Evolutionary conservation across 2,888 invertebrate species (phyloP).

Genomic region (Schrankia costaestrigalis): DNA sequence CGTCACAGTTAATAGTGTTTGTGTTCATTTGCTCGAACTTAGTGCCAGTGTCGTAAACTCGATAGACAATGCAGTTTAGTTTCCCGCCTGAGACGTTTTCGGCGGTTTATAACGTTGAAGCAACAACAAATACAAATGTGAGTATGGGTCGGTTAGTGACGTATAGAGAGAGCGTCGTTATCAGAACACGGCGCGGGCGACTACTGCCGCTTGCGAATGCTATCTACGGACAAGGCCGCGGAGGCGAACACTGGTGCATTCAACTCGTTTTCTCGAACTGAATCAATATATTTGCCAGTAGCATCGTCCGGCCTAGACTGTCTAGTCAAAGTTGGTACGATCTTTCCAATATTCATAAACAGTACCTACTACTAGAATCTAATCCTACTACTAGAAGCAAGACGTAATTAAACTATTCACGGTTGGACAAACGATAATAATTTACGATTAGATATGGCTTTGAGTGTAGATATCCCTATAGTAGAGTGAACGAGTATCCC

Average conservation of each 20-base stretch:
- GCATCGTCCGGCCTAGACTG: slow-evolving; percentile 10
- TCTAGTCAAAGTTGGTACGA: slow-evolving; percentile 6
- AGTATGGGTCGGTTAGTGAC: slow-evolving; percentile 52
- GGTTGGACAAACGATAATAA: too few species aligned
- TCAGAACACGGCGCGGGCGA: slow-evolving; percentile 36
- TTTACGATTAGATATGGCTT: too few species aligned
- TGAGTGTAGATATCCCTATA: too few species aligned
- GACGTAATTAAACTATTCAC: too few species aligned
- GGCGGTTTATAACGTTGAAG: slow-evolving; percentile 60
- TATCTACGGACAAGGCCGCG: slow-evolving; percentile 59
- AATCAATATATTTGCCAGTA: slow-evolving; percentile 35
- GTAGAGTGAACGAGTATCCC: too few species aligned
- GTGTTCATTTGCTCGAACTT: slow-evolving; percentile 21
- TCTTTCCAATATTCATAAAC: too few species aligned
- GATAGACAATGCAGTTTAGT: too few species aligned
- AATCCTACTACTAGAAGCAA: too few species aligned
- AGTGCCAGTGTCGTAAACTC: slow-evolving; percentile 47
- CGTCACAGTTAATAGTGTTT: slow-evolving; percentile 36
- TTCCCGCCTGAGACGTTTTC: slow-evolving; percentile 57
- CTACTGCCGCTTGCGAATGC: too few species aligned
- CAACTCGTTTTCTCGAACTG: slow-evolving; percentile 53
- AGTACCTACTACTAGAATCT: too few species aligned
- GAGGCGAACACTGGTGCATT: slow-evolving; percentile 57
- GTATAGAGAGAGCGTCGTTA: slow-evolving; percentile 42
- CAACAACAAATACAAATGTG: slow-evolving; percentile 55